These are phyloP conservation scores for Crepidodera aurea DNA, from an alignment of 2,888 invertebrate genomes.

Conservation along the genomic window DNA sequence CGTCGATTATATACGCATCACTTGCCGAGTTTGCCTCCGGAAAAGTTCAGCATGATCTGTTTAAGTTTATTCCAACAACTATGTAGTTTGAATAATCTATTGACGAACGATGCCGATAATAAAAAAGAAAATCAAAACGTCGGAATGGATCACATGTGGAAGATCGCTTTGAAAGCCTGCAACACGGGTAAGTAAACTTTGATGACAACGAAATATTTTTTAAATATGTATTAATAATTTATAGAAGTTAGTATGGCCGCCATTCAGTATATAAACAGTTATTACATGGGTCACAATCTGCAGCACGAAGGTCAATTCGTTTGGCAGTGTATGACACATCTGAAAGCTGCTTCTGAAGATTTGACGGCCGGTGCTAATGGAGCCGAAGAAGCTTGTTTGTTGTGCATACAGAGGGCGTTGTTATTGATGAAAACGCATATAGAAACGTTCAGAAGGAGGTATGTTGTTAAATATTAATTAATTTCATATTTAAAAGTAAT, in stretches of 20 bases:
- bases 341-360: constrained; percentile 83
- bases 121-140: constrained; percentile 68
- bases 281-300: constrained; percentile 91
- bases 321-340: constrained; percentile 90
- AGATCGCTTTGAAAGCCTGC: constrained; percentile 88
- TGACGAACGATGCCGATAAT: constrained; percentile 69
- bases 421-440: constrained; percentile 89
- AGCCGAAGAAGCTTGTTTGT: constrained; percentile 79
- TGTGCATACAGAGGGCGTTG: constrained; percentile 90
- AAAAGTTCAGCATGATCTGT: constrained; percentile 91
- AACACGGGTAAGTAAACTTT: constrained; percentile 71
- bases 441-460: constrained; percentile 87
- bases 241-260: constrained; percentile 91
- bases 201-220: too few relatives aligned
- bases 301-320: constrained; percentile 94
- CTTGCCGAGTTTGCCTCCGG: constrained; percentile 86
- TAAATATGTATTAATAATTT: constrained; percentile 40
- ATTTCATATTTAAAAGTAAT: too few relatives aligned
- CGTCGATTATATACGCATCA: constrained; percentile 89
- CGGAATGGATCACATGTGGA: constrained; percentile 95
- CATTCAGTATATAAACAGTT: constrained; percentile 92
- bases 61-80: constrained; percentile 90
- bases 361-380: constrained; percentile 61
- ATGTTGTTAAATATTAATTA: too few relatives aligned
- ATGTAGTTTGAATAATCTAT: constrained; percentile 85